Evolutionary conservation across 2,113 vertebrate species (phyloP), one percentile per base, ranked within the genome.

Genomic region (Danionella cerebrum): DNA sequence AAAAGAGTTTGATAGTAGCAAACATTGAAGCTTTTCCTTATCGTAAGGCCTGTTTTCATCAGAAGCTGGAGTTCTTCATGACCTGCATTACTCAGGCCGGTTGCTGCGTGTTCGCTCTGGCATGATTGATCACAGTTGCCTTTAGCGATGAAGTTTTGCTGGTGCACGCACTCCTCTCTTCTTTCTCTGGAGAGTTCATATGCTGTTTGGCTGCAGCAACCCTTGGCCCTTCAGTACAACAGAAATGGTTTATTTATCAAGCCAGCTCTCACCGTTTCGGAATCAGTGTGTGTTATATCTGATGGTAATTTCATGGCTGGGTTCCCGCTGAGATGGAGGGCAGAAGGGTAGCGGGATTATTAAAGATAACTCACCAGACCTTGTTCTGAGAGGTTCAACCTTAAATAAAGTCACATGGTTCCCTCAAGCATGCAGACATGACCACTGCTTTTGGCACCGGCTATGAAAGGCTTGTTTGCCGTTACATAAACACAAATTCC

Each of bases 241-340:
- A 66, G 52, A 70, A 57, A 66, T 42, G 18, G 45, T 74, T 74
- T 69, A 74, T 65, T 70, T 70, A 70, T 65, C 50, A 35, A 62
- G 57, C 35, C n/a, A 22, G 53, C 38, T 52, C 21, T 65, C 47
- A 31, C 42, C 29, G 5, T 9, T 9, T 33, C 29, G 5, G 5
- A 50, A 2, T 24, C 41, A 50, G 65, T 73, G 76, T 72, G 58
- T 72, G 13, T 58, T 66, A 60, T 77, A 77, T 86, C 82, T 80
- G 79, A 84, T 84, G 79, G 75, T 79, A 84, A 89, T 87, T 87
- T 86, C 84, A 87, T 21, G 84, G 73, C 75, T 75, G 81, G 70
- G 44, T 78, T 83, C 69, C 36, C 67, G 55, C 50, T 57, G 41
- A 71, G 66, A 59, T 64, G 58, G 65, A 39, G 70, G 59, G 72